Evolutionary conservation across 2,113 vertebrate species (phyloP), one percentile per base, ranked within the genome.

Genomic region (Ceyx melanurus): DNA sequence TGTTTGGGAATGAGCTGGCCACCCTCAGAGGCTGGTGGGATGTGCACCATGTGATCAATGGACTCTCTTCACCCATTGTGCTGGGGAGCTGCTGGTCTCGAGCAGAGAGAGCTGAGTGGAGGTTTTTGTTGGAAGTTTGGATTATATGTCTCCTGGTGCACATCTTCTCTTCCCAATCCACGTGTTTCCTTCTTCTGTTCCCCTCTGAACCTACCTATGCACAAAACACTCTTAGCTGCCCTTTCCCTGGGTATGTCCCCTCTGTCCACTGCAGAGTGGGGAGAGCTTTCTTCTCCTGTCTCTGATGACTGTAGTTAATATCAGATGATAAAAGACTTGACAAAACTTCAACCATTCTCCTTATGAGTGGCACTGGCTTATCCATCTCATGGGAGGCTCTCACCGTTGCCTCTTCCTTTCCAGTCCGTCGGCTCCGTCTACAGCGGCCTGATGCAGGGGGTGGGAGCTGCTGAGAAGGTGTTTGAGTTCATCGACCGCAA

Each of bases 391-490:
- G 50, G 14, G 53, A 50, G 45, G 13, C 8, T 66, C 70, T 92
- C 75, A 90, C 43, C 0, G 0, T 22, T 43, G 29, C n/a, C 25
- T 25, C 7, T 86, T 67, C 51, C 82, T 64, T 90, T 75, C 10
- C 97, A 99, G 99, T 99, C 97, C 5, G 98, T 99, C 3, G 98
- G 99, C 45, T 99, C 99, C 0, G 99, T 99, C 64, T 99, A 99
- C 97, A 99, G 99, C 0, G 99, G 99, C 71, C 98, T 99, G 82
- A 99, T 99, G 99, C 99, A 99, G 93, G 99, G 99, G 0, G 99
- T 99, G 5, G 99, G 99, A 17, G 99, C 99, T 2, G 99, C 99
- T 0, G 99, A 99, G 97, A 99, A 99, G 94, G 99, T 99, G 35
- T 99, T 99, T 0, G 99, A 99, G 97, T 99, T 99, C 95, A 98